A percentile compares a stretch with the other conserved stretches of the same genome.
These are phyloP conservation scores for Boloria selene DNA, from an alignment of 2,888 invertebrate genomes.

Conservation along the genomic window DNA sequence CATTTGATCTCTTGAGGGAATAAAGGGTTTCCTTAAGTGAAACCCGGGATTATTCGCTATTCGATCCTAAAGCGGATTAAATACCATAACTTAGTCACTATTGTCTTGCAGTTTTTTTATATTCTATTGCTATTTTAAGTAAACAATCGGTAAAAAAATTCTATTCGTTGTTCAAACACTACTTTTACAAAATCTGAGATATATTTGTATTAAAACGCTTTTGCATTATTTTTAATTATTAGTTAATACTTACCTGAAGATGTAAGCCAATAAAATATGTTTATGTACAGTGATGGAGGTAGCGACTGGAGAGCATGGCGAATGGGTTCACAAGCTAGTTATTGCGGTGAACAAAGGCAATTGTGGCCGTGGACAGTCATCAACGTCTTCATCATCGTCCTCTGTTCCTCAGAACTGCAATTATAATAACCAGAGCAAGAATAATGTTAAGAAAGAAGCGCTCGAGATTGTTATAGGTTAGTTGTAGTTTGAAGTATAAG, in stretches of 20 bases:
- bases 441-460: slow-evolving; percentile 69
- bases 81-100: not conserved
- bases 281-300: slow-evolving; percentile 92
- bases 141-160: too few relatives aligned
- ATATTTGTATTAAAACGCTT: not conserved
- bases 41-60: slow-evolving; percentile 18
- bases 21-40: slow-evolving; percentile 23
- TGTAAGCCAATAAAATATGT: too few relatives aligned
- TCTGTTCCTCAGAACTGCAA: slow-evolving; percentile 71
- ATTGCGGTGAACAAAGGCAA: slow-evolving; percentile 91
- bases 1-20: slow-evolving; percentile 18
- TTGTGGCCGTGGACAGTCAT: slow-evolving; percentile 81
- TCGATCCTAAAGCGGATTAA: not conserved
- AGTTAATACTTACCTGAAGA: too few relatives aligned
- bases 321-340: slow-evolving; percentile 92
- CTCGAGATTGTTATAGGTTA: slow-evolving; percentile 69
- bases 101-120: too few relatives aligned
- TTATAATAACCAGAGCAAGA: slow-evolving; percentile 81
- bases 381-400: slow-evolving; percentile 63
- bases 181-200: not conserved
- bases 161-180: not conserved
- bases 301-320: slow-evolving; percentile 96
- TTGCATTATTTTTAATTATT: slow-evolving; percentile 50
- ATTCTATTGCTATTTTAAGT: not conserved
- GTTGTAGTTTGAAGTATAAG: slow-evolving; percentile 19